Base-by-base conservation (phyloP, 2,113 vertebrate species). In the Echinops telfairi region DNA sequence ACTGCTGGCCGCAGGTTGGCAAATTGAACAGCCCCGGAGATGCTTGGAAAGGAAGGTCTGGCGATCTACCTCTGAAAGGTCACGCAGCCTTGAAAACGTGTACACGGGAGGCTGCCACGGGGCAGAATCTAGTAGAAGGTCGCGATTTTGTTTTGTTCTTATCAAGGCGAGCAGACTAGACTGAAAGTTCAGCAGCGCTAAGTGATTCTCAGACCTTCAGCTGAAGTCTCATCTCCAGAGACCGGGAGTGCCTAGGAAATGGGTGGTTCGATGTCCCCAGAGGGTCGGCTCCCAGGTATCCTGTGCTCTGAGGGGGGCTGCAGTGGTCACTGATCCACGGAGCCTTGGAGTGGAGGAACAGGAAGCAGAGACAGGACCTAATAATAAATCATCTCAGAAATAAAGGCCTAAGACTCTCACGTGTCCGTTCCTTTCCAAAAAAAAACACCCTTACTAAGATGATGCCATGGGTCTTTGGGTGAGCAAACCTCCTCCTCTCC, bases 221-320 rank as follows among this genome's bases (percentile, higher is more conserved):
- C 36, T 31, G 25, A 86, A 96, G 31, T 29, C 12, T 94, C 15
- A 47, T 15, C 6, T 23, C 17, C 17, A 57, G 70, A 62, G 43
- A 10, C 4, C 75, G 76, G 29, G 38, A 64, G 64, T 4, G 20
- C 33, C 25, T 47, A 27, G 16, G 14, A 58, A 10, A 31, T 6
- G 11, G 43, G 62, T 78, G 14, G 33, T 0, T 0, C 2, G 17
- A 64, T 20, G 25, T 25, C 38, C 31, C 22, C 3, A 1, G 5
- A 27, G 84, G 12, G 25, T 16, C 22, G 58, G 66, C 60, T 73
- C 79, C 20, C 53, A 22, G 40, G 36, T 57, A 76, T 29, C 33
- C 57, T 81, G 31, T 20, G 25, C 29, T 73, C 40, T 12, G 6
- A 79, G 43, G 29, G n/a, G 11, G 60, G 22, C 15, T 33, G 23